phyloP scores from a whole-genome alignment of 2,113 vertebrate species.

The Ophthalmolycus amberensis region DNA sequence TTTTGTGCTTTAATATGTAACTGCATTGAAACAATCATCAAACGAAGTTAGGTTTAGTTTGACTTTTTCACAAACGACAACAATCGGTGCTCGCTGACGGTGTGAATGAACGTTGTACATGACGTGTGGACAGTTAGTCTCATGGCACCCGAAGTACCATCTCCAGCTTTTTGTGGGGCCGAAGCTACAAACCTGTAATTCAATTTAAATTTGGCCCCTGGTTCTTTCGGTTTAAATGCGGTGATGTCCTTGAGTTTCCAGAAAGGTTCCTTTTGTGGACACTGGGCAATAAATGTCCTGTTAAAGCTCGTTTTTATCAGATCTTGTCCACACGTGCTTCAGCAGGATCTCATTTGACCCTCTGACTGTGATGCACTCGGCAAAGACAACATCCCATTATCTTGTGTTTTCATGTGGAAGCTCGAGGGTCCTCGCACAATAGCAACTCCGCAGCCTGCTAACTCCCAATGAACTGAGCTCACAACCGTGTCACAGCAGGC shows the following conservation, averaged over 20 bases:
- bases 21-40: background rate
- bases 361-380: slow-evolving; percentile 8
- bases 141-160: too few species aligned
- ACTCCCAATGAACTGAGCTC: background rate
- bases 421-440: slow-evolving; percentile 22
- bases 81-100: too few species aligned
- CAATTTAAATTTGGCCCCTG: background rate
- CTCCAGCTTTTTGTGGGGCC: too few species aligned
- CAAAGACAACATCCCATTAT: slow-evolving; percentile 35
- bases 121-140: too few species aligned
- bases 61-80: too few species aligned
- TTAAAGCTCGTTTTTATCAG: background rate
- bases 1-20: background rate
- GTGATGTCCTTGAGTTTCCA: background rate
- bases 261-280: background rate
- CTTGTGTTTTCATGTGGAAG: slow-evolving; percentile 24
- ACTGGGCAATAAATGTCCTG: background rate
- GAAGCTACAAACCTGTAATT: background rate
- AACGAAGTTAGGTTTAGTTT: background rate
- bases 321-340: slow-evolving; percentile 16
- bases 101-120: too few species aligned
- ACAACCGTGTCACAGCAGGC: slow-evolving; percentile 8
- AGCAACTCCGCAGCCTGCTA: background rate
- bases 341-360: slow-evolving; percentile 2
- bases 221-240: background rate